A percentile compares a stretch with the other conserved stretches of the same genome.
These are phyloP conservation scores for Otus scops DNA, from an alignment of 2,797 vertebrate species.

Conservation along the genomic window DNA sequence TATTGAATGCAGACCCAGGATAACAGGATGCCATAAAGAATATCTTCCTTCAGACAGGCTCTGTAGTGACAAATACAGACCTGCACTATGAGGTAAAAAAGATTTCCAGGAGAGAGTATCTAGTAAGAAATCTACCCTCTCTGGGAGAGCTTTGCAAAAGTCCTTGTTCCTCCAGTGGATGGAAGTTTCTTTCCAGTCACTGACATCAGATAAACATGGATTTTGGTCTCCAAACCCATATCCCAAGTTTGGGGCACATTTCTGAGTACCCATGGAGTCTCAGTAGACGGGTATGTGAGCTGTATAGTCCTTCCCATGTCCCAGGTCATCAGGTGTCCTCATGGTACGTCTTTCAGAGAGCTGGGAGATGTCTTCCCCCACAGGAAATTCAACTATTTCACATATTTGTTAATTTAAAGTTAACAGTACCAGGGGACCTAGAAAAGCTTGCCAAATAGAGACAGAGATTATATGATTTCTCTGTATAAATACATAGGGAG, in stretches of 20 bases:
- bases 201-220: background rate
- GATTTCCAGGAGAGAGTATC: background rate
- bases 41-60: slow-evolving; percentile 34
- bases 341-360: background rate
- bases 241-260: background rate
- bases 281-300: background rate
- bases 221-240: background rate
- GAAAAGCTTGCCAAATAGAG: background rate
- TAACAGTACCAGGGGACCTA: background rate
- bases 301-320: background rate
- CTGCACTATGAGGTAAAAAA: background rate
- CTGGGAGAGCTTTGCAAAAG: background rate
- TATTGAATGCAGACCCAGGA: background rate
- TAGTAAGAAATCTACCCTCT: background rate
- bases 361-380: rapidly evolving
- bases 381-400: background rate
- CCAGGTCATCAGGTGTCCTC: background rate
- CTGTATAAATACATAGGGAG: background rate
- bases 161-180: background rate
- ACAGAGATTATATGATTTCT: background rate
- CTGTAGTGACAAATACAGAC: background rate
- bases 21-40: background rate
- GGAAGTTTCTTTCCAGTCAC: background rate
- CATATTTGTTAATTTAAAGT: background rate
- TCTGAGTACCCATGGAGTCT: background rate